Evolutionary conservation across 2,113 vertebrate species (phyloP).

Genomic region (Diadophis punctatus): DNA sequence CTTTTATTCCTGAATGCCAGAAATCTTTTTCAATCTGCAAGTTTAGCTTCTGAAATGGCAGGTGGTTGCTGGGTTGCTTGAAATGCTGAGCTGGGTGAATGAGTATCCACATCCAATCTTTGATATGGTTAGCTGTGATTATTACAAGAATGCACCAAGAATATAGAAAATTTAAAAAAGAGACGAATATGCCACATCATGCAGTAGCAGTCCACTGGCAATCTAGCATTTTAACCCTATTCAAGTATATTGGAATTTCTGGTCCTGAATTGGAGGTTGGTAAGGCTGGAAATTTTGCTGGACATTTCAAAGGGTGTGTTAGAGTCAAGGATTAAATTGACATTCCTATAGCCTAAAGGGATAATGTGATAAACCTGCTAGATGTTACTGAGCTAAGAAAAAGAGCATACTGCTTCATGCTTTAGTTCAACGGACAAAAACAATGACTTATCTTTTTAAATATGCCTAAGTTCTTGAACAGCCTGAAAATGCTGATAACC

Average conservation of each 20-base stretch:
- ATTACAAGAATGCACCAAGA: not conserved
- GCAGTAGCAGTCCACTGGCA: not conserved
- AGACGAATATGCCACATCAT: not conserved
- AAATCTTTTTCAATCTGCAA: constrained; percentile 3
- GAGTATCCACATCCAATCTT: not conserved
- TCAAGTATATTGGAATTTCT: not conserved
- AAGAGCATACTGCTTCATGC: not conserved
- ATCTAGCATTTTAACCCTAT: not conserved
- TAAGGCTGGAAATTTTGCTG: not conserved
- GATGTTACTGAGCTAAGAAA: not conserved
- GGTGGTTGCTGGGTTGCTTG: not conserved
- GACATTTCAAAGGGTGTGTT: not conserved
- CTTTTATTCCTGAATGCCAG: constrained; percentile 3
- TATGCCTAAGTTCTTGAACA: not conserved
- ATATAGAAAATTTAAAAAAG: not conserved
- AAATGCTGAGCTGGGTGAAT: constrained; percentile 6
- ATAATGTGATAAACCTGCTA: not conserved
- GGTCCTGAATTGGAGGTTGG: not conserved
- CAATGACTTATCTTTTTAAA: not conserved
- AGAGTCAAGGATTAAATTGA: not conserved
- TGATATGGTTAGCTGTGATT: not conserved
- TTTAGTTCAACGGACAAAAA: not conserved
- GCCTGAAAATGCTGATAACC: not conserved
- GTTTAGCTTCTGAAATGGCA: constrained; percentile 15
- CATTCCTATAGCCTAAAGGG: not conserved